phyloP scores from a whole-genome alignment of 2,888 invertebrate genomes.

The Yponomeuta malinellus region DNA sequence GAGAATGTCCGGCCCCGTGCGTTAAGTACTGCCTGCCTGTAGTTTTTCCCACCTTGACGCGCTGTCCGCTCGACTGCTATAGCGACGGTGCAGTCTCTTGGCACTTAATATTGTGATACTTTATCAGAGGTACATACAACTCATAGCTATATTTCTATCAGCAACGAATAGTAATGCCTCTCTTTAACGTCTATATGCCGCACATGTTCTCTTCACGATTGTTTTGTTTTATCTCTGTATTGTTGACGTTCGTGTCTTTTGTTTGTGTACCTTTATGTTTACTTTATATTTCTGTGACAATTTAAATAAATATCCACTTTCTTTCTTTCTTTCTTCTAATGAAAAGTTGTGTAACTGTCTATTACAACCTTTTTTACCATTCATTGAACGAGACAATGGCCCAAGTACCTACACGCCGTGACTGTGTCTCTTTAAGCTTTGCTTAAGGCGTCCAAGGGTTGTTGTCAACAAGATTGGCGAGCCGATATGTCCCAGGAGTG shows the following conservation, averaged over 20 bases:
- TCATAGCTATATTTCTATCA: too few relatives aligned
- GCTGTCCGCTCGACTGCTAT: constrained; percentile 45
- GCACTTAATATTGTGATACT: not conserved
- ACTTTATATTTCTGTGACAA: too few relatives aligned
- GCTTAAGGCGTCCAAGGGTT: constrained; percentile 31
- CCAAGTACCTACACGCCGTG: not conserved
- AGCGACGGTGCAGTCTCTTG: not conserved
- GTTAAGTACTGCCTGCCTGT: constrained; percentile 73
- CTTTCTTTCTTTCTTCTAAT: too few relatives aligned
- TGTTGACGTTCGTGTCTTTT: too few relatives aligned
- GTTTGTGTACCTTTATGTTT: too few relatives aligned
- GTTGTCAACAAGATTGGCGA: constrained; percentile 71
- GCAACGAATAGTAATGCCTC: too few relatives aligned
- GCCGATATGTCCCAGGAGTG: constrained; percentile 69
- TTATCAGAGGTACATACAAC: too few relatives aligned
- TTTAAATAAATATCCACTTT: too few relatives aligned
- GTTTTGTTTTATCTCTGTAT: too few relatives aligned
- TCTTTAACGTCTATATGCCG: too few relatives aligned
- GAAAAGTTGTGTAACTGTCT: too few relatives aligned
- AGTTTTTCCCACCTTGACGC: constrained; percentile 70
- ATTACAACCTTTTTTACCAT: not conserved
- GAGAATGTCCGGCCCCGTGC: constrained; percentile 70
- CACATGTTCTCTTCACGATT: too few relatives aligned
- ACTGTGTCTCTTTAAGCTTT: constrained; percentile 23
- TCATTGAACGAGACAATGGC: not conserved